Evolutionary conservation across 2,797 vertebrate genomes (phyloP).

Genomic region (Remorina albescens): DNA sequence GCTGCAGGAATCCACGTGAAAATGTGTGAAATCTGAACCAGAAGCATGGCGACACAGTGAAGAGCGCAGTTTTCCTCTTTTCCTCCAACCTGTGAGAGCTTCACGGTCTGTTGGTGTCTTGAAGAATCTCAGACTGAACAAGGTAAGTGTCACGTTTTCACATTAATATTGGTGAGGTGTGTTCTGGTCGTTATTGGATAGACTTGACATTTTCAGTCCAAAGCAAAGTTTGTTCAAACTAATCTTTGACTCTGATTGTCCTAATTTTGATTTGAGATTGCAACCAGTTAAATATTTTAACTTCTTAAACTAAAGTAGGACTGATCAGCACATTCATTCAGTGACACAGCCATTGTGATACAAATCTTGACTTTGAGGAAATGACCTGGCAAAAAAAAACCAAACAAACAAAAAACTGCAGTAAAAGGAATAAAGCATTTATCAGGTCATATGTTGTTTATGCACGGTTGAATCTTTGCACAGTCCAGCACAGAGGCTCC

Average conservation of each 20-base stretch:
- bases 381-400: too few species aligned
- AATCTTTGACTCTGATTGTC: neutral
- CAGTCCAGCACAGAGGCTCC: conserved; percentile 48
- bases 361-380: neutral
- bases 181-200: neutral
- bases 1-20: too few species aligned
- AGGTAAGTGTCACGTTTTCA: conserved; percentile 43
- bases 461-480: conserved; percentile 1
- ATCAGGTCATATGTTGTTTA: conserved; percentile 12
- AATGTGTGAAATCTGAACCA: neutral
- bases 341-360: neutral
- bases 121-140: neutral
- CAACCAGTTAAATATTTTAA: neutral
- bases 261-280: neutral
- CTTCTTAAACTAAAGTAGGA: neutral
- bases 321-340: neutral
- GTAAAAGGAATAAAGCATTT: conserved; percentile 7
- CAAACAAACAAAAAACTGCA: too few species aligned
- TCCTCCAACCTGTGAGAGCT: neutral
- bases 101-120: conserved; percentile 4
- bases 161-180: rapidly evolving
- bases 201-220: neutral
- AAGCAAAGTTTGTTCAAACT: neutral
- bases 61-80: neutral
- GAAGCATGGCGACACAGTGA: neutral